Conservation (phyloP, 2,797 vertebrate species). For the Coluber constrictor region DNA sequence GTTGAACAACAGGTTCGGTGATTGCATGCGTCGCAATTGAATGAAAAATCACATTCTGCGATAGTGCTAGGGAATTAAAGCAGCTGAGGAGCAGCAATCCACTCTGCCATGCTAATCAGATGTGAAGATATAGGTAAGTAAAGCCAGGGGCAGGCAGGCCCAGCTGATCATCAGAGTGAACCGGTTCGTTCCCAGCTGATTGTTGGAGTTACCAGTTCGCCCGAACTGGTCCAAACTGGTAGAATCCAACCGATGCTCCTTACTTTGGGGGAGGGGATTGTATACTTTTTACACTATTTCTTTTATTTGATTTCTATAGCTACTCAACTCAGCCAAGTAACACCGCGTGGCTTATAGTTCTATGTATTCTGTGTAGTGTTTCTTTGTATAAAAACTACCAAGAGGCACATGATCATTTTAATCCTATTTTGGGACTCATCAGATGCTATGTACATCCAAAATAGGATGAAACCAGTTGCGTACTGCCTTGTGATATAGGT, state of each 20-base stretch:
- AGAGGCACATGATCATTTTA: background rate
- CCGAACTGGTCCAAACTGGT: too few species aligned
- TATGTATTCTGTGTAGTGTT: background rate
- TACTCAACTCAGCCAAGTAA: background rate
- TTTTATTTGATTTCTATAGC: background rate
- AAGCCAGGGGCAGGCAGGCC: too few species aligned
- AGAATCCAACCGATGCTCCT: background rate
- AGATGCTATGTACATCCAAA: background rate
- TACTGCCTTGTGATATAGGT: background rate
- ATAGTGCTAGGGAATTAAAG: too few species aligned
- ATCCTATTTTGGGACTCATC: background rate
- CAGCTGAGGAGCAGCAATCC: too few species aligned
- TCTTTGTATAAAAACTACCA: background rate
- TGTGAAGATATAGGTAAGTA: too few species aligned
- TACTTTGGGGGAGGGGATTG: background rate
- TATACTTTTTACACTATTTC: background rate
- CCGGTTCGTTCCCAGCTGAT: too few species aligned
- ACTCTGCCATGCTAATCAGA: too few species aligned
- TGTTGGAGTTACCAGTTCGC: too few species aligned
- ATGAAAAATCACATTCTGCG: too few species aligned
- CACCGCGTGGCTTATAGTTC: background rate
- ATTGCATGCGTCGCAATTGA: too few species aligned
- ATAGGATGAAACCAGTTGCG: background rate
- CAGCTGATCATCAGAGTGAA: too few species aligned
- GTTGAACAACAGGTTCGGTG: too few species aligned